phyloP scores from a whole-genome alignment of 2,113 vertebrate genomes.

The Brachypodius melanocephalos region DNA sequence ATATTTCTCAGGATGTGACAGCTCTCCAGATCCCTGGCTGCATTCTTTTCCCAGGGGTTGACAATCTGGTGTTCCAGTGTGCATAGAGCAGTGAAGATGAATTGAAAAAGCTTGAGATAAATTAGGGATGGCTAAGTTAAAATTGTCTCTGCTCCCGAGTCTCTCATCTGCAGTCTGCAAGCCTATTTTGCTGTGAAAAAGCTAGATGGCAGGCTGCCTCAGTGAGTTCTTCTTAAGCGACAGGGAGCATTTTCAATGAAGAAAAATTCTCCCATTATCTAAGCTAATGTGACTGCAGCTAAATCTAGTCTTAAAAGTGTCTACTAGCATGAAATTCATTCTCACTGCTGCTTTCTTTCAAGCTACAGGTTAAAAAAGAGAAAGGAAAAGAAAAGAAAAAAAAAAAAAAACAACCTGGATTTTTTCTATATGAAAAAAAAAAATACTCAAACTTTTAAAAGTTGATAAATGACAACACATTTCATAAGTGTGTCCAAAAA shows the following conservation, averaged over 20 bases:
- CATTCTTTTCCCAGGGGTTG: slow-evolving; percentile 76
- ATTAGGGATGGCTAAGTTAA: slow-evolving; percentile 83
- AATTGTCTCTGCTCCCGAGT: slow-evolving; percentile 80
- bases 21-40: slow-evolving; percentile 73
- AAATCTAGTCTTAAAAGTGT: slow-evolving; percentile 76
- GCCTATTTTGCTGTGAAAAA: slow-evolving; percentile 83
- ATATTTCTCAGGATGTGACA: slow-evolving; percentile 79
- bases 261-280: slow-evolving; percentile 81
- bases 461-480: neutral
- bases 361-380: slow-evolving; percentile 15
- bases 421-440: slow-evolving; percentile 6
- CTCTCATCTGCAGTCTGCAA: slow-evolving; percentile 85
- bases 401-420: neutral
- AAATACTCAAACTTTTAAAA: slow-evolving; percentile 51
- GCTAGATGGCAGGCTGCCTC: slow-evolving; percentile 85
- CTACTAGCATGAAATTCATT: slow-evolving; percentile 71
- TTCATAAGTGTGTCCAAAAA: neutral
- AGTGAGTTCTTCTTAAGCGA: slow-evolving; percentile 79
- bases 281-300: slow-evolving; percentile 80
- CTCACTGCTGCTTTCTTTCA: slow-evolving; percentile 58
- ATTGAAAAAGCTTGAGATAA: slow-evolving; percentile 80
- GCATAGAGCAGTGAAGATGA: slow-evolving; percentile 76
- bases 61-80: slow-evolving; percentile 75
- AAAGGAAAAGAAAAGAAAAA: neutral
- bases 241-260: slow-evolving; percentile 81